A percentile compares a stretch with the other conserved stretches of the same genome.
Evolutionary conservation across 2,113 vertebrate genomes (phyloP).

Genomic region (Cyanoramphus novaezelandiae): DNA sequence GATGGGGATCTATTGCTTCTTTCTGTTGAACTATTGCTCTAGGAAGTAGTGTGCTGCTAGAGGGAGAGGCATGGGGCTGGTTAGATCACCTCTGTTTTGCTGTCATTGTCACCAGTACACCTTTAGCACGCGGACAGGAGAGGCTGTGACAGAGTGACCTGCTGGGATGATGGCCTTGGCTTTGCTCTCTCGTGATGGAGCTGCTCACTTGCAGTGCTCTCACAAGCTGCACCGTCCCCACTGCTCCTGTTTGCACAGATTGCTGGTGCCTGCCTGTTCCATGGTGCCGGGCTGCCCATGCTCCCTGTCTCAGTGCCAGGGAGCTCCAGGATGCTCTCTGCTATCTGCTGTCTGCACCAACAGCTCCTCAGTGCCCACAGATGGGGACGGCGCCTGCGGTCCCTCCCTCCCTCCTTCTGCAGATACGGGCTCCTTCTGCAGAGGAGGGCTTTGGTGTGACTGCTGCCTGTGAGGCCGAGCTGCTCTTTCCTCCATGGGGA

Average conservation of each 20-base stretch:
- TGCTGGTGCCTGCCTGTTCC: accelerated
- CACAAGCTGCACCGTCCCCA: accelerated
- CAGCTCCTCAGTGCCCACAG: neutral
- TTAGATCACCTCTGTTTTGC: neutral
- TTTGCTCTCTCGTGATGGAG: neutral
- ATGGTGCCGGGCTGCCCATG: accelerated
- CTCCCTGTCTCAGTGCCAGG: neutral
- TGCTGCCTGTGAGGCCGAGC: neutral
- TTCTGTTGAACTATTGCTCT: neutral
- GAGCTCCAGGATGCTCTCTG: neutral
- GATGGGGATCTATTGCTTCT: neutral
- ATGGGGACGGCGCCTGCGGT: neutral
- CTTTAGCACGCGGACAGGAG: accelerated
- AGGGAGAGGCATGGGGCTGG: neutral
- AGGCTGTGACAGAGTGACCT: neutral
- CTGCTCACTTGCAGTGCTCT: accelerated
- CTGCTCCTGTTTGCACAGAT: neutral
- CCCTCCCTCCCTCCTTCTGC: neutral
- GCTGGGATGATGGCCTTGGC: neutral
- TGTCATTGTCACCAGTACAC: neutral
- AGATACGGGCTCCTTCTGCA: neutral
- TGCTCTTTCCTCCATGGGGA: accelerated
- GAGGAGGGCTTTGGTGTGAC: neutral
- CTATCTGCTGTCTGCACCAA: neutral
- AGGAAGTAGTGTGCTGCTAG: neutral